Conservation (phyloP, 2,113 vertebrate genomes). For the Ardeotis arabs region DNA sequence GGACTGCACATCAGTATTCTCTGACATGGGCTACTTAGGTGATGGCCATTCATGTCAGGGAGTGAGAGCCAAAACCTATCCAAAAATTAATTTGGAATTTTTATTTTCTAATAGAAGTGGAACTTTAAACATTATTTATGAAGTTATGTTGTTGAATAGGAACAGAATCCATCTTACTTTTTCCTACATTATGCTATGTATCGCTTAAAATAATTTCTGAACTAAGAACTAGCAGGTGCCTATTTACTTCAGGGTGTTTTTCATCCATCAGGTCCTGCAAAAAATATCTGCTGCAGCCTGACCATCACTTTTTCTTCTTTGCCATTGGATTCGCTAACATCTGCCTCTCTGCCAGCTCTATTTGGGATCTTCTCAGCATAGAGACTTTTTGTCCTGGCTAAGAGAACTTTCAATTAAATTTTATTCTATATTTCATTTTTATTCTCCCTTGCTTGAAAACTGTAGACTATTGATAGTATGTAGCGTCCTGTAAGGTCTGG, state of each 20-base stretch:
- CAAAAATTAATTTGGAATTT: background rate
- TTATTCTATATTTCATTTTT: background rate
- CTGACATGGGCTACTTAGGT: background rate
- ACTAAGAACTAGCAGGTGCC: background rate
- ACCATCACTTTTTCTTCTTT: background rate
- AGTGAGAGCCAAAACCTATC: accelerated
- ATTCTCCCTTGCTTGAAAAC: background rate
- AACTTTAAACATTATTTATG: background rate
- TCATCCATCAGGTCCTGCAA: background rate
- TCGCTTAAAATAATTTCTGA: background rate
- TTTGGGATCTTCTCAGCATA: background rate
- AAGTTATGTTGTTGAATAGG: background rate
- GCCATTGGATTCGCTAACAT: background rate
- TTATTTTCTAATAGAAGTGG: background rate
- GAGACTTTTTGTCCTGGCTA: background rate
- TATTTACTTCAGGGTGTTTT: background rate
- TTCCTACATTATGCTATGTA: background rate
- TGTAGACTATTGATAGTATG: background rate
- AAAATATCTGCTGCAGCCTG: background rate
- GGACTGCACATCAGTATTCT: background rate
- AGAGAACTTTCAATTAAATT: background rate
- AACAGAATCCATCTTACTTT: background rate
- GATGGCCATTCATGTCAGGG: accelerated
- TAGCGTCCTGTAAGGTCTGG: background rate
- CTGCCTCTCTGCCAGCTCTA: background rate